Base-by-base conservation (phyloP, 2,113 vertebrate genomes). In the Coreoperca whiteheadi region DNA sequence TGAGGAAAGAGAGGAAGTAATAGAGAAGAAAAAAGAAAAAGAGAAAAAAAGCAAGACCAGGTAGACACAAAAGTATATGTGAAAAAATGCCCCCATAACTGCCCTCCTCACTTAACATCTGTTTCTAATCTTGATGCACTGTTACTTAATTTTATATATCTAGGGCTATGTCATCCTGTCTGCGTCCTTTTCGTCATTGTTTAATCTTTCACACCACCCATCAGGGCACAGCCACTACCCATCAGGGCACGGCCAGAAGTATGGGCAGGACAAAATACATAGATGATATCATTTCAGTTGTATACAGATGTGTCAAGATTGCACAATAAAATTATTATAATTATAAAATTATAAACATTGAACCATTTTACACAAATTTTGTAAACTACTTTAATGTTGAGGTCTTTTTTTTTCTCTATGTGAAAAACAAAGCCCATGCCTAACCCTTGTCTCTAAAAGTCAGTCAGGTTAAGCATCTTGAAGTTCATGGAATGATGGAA, bases 1-100 rank as follows among this genome's bases (percentile, higher is more conserved):
- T 41, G 79, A 34, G 28, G 64, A 71, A 48, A 57, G 1, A 37
- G 46, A 65, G 14, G 23, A 67, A 56, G 60, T 60, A 1, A 43
- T 60, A 54, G 61, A n/a, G 10, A 7, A 25, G 63, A 65, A 65
- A 43, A 43, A 43, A 41, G 23, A 65, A 25, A 4, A 67, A 43
- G 51, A 89, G 5, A 69, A 73, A 11, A 80, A 41, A 63, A 56
- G 46, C 16, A 61, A 20, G 20, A 28, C 14, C 20, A 70, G 25
- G 66, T 21, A 32, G 46, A 68, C 30, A 37, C 50, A n/a, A 43
- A 59, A 30, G 14, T 41, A 12, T 43, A 21, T 30, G n/a, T 73
- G 14, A 43, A 59, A 12, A 41, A 73, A 57, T 43, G 8, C 2
- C 16, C 53, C 54, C 70, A 73, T 73, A 4, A 12, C 54, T 59